A percentile compares a stretch with the other conserved stretches of the same genome.
These are phyloP conservation scores for Fabriciana adippe DNA, from an alignment of 2,888 invertebrate species.

Conservation along the genomic window DNA sequence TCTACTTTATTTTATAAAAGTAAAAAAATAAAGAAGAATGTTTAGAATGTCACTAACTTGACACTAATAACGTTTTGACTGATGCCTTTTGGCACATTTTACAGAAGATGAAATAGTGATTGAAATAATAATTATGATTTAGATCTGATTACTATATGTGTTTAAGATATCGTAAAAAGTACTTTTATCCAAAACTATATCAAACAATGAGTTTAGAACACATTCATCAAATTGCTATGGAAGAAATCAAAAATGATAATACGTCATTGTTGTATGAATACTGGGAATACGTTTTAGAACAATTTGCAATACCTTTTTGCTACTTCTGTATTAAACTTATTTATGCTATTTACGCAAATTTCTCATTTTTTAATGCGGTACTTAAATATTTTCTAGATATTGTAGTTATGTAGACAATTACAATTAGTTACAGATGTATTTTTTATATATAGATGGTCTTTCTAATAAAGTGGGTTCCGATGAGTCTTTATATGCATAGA, in stretches of 20 bases:
- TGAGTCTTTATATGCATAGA: constrained; percentile 60
- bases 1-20: not conserved
- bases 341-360: constrained; percentile 54
- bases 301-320: constrained; percentile 52
- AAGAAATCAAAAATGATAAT: constrained; percentile 45
- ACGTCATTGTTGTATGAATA: constrained; percentile 42
- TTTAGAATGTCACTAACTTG: constrained; percentile 10
- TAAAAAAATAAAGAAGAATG: constrained; percentile 5
- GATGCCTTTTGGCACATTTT: constrained; percentile 6
- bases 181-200: constrained; percentile 5
- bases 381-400: not conserved
- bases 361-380: constrained; percentile 61
- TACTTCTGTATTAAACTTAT: constrained; percentile 52
- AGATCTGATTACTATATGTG: not conserved
- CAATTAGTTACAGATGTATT: not conserved
- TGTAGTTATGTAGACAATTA: not conserved
- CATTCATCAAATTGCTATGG: constrained; percentile 30
- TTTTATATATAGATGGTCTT: constrained; percentile 55
- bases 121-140: constrained; percentile 17
- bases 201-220: constrained; percentile 44
- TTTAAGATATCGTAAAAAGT: constrained; percentile 1
- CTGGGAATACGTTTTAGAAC: constrained; percentile 50
- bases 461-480: constrained; percentile 62
- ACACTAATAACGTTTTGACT: constrained; percentile 4
- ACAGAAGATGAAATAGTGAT: constrained; percentile 7